Percentiles rank a stretch among this genome's conserved stretches.
phyloP scores from a whole-genome alignment of 2,888 invertebrate species.

The Mythimna impura region DNA sequence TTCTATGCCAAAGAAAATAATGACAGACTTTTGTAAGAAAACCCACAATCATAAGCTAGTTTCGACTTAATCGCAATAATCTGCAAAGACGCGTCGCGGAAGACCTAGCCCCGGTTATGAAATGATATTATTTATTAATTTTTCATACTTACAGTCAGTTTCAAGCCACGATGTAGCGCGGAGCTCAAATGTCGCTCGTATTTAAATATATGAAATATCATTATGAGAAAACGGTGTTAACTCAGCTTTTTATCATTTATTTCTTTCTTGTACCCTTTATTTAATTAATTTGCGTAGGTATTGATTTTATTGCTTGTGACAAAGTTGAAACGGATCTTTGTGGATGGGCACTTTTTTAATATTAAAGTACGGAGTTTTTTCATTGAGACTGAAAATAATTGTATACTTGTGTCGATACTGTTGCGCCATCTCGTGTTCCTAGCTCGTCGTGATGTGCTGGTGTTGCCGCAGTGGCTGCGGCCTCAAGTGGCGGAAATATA shows the following conservation, averaged over 20 bases:
- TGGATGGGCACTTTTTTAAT: background rate
- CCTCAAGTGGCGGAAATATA: no score
- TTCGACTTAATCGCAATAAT: conserved; percentile 13
- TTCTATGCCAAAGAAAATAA: background rate
- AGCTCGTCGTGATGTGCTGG: no score
- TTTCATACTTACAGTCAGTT: conserved; percentile 25
- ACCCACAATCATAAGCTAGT: conserved; percentile 1
- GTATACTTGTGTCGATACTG: background rate
- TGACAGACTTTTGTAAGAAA: background rate
- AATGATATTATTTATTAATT: conserved; percentile 43
- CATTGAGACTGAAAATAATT: background rate
- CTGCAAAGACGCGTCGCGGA: conserved; percentile 32
- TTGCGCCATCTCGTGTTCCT: no score
- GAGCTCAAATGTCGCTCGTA: conserved; percentile 41
- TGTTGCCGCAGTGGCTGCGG: no score
- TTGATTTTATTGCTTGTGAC: conserved; percentile 38
- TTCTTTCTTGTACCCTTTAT: conserved; percentile 22
- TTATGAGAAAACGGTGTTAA: conserved; percentile 47
- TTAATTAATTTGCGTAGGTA: conserved; percentile 49
- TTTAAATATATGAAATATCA: conserved; percentile 34
- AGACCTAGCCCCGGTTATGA: conserved; percentile 41
- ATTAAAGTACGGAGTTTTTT: conserved; percentile 2
- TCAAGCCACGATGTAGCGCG: background rate
- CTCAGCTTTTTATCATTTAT: conserved; percentile 36
- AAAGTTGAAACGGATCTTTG: conserved; percentile 20